Evolutionary conservation across 2,113 vertebrate genomes (phyloP).

Genomic region (Ursus arctos): DNA sequence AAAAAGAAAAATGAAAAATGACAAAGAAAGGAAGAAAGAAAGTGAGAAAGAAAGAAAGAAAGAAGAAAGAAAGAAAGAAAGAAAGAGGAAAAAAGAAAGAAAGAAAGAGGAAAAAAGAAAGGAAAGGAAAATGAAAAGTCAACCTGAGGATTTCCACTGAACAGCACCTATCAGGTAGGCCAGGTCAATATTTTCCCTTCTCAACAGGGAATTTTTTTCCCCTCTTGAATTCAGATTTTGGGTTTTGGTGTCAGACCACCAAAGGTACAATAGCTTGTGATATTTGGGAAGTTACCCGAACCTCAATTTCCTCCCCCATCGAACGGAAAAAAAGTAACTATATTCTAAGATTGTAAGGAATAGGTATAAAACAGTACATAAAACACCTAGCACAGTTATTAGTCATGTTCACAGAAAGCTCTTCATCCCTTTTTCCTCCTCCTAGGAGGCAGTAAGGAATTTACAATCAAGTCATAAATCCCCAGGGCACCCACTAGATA

Average conservation of each 20-base stretch:
- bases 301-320: not conserved
- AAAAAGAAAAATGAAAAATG: too few relatives aligned
- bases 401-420: not conserved
- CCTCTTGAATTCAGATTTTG: not conserved
- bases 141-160: slow-evolving; percentile 1
- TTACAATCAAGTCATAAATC: not conserved
- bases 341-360: not conserved
- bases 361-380: not conserved
- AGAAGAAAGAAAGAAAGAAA: not conserved
- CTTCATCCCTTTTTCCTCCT: not conserved
- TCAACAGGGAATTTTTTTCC: not conserved
- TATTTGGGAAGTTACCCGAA: not conserved
- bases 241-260: not conserved
- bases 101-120: not conserved
- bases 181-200: not conserved
- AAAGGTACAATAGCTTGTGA: not conserved
- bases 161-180: not conserved
- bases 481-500: not conserved
- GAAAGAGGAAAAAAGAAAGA: not conserved
- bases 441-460: not conserved
- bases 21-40: too few relatives aligned
- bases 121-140: not conserved
- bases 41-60: not conserved
- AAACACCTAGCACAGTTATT: not conserved
- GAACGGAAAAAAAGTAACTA: not conserved